A percentile compares a stretch with the other conserved stretches of the same genome.
phyloP scores from a whole-genome alignment of 2,113 vertebrate genomes.

The Morone saxatilis region DNA sequence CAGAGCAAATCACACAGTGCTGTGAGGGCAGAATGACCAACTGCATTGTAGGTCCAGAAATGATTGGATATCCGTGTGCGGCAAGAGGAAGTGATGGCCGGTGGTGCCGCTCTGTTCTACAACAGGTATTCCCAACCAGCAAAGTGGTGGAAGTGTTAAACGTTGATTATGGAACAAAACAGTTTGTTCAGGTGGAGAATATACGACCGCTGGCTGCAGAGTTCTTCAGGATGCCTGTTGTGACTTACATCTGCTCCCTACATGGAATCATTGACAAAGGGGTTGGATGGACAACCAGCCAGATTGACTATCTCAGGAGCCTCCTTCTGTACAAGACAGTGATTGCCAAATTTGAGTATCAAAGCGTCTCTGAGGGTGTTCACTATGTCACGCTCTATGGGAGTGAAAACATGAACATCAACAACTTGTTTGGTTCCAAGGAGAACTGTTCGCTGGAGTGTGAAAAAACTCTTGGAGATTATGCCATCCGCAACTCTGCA shows the following conservation, averaged over 20 bases:
- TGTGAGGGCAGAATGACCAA: constrained; percentile 73
- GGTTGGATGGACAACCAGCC: constrained; percentile 86
- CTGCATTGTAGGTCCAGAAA: constrained; percentile 72
- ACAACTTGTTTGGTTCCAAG: constrained; percentile 84
- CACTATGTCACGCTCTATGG: constrained; percentile 91
- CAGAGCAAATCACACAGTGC: constrained; percentile 83
- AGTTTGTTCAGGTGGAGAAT: constrained; percentile 84
- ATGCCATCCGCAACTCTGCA: constrained; percentile 33
- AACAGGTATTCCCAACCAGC: constrained; percentile 82
- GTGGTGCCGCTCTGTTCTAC: constrained; percentile 92
- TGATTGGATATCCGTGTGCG: constrained; percentile 90
- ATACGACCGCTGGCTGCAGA: constrained; percentile 86
- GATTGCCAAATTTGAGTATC: constrained; percentile 89
- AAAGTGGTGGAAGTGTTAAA: constrained; percentile 88
- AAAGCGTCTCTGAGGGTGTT: constrained; percentile 89
- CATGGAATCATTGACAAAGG: constrained; percentile 88
- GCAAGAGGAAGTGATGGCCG: constrained; percentile 87
- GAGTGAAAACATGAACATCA: constrained; percentile 88
- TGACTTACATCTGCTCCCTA: constrained; percentile 92
- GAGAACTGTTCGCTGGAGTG: constrained; percentile 75
- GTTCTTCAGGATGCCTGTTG: constrained; percentile 92
- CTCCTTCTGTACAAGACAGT: constrained; percentile 86
- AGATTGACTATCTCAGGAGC: constrained; percentile 83
- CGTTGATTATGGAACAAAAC: constrained; percentile 92
- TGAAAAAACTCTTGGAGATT: constrained; percentile 59